A percentile compares a stretch with the other conserved stretches of the same genome.
phyloP scores from a whole-genome alignment of 2,797 vertebrate species.

The Cirrhinus molitorella region DNA sequence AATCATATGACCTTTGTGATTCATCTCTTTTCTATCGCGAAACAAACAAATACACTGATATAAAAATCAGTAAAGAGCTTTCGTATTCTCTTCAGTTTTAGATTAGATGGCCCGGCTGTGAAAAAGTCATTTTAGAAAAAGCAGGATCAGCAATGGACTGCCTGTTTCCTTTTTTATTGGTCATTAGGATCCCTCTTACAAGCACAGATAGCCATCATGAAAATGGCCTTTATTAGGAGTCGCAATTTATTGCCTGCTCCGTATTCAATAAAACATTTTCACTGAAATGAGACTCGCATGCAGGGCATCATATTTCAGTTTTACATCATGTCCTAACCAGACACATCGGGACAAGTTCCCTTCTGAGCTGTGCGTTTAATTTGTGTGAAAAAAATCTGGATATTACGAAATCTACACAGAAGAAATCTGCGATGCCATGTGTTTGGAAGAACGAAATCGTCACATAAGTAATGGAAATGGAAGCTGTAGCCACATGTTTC shows the following conservation, averaged over 20 bases:
- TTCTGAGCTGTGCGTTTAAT: not conserved
- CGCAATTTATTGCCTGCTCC: slow-evolving; percentile 13
- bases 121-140: slow-evolving; percentile 3
- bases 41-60: slow-evolving; percentile 36
- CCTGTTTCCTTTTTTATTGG: slow-evolving; percentile 33
- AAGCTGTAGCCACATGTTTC: not conserved
- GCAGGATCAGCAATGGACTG: slow-evolving; percentile 18
- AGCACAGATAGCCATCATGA: slow-evolving; percentile 16
- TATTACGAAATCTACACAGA: not conserved
- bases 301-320: slow-evolving; percentile 8
- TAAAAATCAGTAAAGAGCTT: not conserved
- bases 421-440: not conserved
- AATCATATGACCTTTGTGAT: slow-evolving; percentile 27
- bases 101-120: not conserved
- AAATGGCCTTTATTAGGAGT: slow-evolving; percentile 25
- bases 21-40: not conserved
- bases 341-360: slow-evolving; percentile 2
- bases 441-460: not conserved
- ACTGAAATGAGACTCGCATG: not conserved
- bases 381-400: not conserved
- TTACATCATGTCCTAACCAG: not conserved
- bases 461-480: not conserved
- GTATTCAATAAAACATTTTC: slow-evolving; percentile 13
- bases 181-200: slow-evolving; percentile 25
- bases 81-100: slow-evolving; percentile 19